Base-by-base conservation (phyloP, 2,113 vertebrate genomes). In the Rhinoderma darwinii region DNA sequence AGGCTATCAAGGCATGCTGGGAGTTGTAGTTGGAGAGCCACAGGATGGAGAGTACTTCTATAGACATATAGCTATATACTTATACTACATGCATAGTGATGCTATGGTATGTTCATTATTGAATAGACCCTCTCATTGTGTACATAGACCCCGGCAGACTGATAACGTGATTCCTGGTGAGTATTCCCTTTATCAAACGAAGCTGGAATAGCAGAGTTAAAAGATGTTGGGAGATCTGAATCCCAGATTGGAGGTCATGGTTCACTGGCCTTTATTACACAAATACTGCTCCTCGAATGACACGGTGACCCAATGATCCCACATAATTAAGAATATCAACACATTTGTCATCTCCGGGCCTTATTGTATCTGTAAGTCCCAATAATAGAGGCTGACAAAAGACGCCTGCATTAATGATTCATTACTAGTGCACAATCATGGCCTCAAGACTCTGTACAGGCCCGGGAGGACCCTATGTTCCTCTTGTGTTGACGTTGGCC, bases 241-340 rank as follows among this genome's bases (percentile, higher is more conserved):
- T 79, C 51, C 51, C 35, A 80, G 77, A 59, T 41, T 35, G 51
- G 51, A 80, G 77, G 77, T 80, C 77, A 59, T 4, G 20, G 59
- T 39, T 80, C 51, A 39, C 32, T 27, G 51, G 51, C 51, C 77
- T n/a, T 80, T 79, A 79, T 79, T 54, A 32, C 76, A 79, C 76
- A 79, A 56, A 79, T 50, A 32, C 7, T 20, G 51, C 22, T 80
- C 76, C 59, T 4, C 2, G 4, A 66, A 12, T 15, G 73, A 39
- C 51, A 59, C 51, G 39, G 77, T 61, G 77, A 35, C 30, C 77
- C 77, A 80, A 41, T 80, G 77, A 80, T 59, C 32, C 51, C 35
- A n/a, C 77, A 59, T 61, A 12, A 59, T 59, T 80, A 80, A 20
- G 54, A n/a, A 59, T 41, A 80, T 80, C 77, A 80, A 59, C 77